Conservation (phyloP, 2,113 vertebrate genomes). For the Esox niger region DNA sequence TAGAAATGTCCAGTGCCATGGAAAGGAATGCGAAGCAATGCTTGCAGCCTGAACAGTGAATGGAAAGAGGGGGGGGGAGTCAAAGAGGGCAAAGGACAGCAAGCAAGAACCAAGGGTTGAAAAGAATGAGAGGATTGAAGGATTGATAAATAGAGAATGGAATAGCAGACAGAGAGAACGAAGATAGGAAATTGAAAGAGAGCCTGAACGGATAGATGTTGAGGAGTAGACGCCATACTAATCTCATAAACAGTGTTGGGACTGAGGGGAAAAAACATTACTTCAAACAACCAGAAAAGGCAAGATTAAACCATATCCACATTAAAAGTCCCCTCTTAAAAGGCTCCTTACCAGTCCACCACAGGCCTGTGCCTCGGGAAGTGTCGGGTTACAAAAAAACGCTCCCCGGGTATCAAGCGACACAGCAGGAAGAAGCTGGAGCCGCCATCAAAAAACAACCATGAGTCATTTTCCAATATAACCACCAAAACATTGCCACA, state of each 20-base stretch:
- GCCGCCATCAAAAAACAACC: slow-evolving; percentile 41
- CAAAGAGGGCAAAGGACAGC: too few relatives aligned
- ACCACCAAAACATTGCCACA: slow-evolving; percentile 42
- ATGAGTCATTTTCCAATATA: slow-evolving; percentile 69
- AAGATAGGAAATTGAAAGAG: background rate
- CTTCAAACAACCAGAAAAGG: too few relatives aligned
- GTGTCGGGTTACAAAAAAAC: slow-evolving; percentile 25
- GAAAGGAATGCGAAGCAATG: slow-evolving; percentile 47
- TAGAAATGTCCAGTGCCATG: slow-evolving; percentile 69
- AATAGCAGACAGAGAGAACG: background rate
- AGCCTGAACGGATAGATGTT: background rate
- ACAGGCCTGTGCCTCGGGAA: slow-evolving; percentile 3
- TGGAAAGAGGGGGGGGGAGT: slow-evolving; percentile 31
- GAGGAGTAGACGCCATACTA: slow-evolving; percentile 3
- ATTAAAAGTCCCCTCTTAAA: background rate
- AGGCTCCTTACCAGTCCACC: background rate
- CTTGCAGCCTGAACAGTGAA: slow-evolving; percentile 34
- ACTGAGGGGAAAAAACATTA: slow-evolving; percentile 10
- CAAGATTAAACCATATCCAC: background rate
- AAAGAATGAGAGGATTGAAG: slow-evolving; percentile 3
- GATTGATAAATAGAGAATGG: too few relatives aligned
- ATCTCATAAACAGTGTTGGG: background rate
- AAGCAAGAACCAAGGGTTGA: too few relatives aligned
- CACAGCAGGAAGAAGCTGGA: slow-evolving; percentile 12
- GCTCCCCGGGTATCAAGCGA: slow-evolving; percentile 17